A percentile compares a stretch with the other conserved stretches of the same genome.
Evolutionary conservation across 2,888 invertebrate genomes (phyloP).

Genomic region (Mesorhabditis belari): DNA sequence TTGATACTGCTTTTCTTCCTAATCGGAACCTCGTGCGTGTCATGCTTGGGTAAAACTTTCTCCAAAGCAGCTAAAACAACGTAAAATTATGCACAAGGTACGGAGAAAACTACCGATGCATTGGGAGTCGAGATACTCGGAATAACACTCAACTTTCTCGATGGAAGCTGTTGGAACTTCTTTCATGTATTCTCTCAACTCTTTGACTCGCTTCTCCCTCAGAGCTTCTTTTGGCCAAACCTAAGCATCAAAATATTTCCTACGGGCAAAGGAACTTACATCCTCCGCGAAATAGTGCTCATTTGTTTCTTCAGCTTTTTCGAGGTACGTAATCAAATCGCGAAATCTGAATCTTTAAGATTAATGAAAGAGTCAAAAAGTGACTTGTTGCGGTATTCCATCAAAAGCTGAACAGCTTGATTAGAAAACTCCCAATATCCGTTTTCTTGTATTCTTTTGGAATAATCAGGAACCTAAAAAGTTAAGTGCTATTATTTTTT

Average conservation of each 20-base stretch:
- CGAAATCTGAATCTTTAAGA: slow-evolving; percentile 61
- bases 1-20: slow-evolving; percentile 1
- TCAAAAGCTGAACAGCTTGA: slow-evolving; percentile 58
- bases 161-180: slow-evolving; percentile 64
- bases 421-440: slow-evolving; percentile 33
- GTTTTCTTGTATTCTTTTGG: slow-evolving; percentile 62
- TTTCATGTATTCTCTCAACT: slow-evolving; percentile 67
- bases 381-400: slow-evolving; percentile 64
- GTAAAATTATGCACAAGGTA: too few relatives aligned
- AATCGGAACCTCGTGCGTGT: too few relatives aligned
- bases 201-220: slow-evolving; percentile 37
- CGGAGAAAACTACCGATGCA: slow-evolving; percentile 57
- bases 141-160: slow-evolving; percentile 65
- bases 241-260: not conserved
- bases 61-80: too few relatives aligned
- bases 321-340: slow-evolving; percentile 66
- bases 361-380: not conserved
- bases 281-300: slow-evolving; percentile 68
- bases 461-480: slow-evolving; percentile 66
- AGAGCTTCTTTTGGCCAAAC: slow-evolving; percentile 61
- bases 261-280: not conserved
- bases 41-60: too few relatives aligned
- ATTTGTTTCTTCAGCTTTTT: slow-evolving; percentile 54
- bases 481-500: not conserved
- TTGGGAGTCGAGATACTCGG: slow-evolving; percentile 68